Evolutionary conservation across 2,888 invertebrate genomes (phyloP), one percentile per base, ranked within the genome.

Genomic region (Ophioninae sp.): DNA sequence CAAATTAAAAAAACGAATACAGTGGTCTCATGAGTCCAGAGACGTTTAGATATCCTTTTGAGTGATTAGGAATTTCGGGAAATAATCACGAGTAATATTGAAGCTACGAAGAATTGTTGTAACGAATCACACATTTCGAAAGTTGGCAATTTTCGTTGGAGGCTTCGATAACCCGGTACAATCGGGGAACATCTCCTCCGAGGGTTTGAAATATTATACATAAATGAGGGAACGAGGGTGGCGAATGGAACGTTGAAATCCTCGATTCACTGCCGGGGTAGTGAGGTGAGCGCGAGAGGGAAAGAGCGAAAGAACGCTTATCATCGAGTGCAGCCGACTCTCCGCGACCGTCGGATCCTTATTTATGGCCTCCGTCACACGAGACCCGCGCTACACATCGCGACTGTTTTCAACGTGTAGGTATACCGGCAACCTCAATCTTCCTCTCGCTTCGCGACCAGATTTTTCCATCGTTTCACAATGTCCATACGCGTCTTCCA

Each of bases 281-380:
- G 71, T 37, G 82, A 78, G 85, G 73, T 56, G 78, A 79, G 64
- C 77, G 44, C 74, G 76, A 71, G 75, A 77, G 86, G 88, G 85
- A 59, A 65, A 39, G 87, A 84, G 82, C 79, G 86, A 89, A 89
- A 89, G 88, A 90, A 90, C 89, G 91, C 91, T 92, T 91, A 92
- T 92, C 91, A 91, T 90, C 86, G 90, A 84, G 86, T 89, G 90
- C 91, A 91, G 91, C 89, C 90, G 88, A 89, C 88, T 88, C 91
- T 88, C 91, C 83, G 51, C 51, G 90, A 90, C 91, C 92, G 91
- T 90, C 92, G 91, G 91, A 92, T 93, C 91, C 90, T 92, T 91
- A 92, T 93, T 93, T 93, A 93, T 91, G 90, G 85, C 85, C 85
- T 85, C 84, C 84, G 85, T 85, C 85, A 84, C 76, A 64, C 68